These are phyloP conservation scores for Dermochelys coriacea DNA, from an alignment of 2,797 vertebrate species.

Conservation along the genomic window DNA sequence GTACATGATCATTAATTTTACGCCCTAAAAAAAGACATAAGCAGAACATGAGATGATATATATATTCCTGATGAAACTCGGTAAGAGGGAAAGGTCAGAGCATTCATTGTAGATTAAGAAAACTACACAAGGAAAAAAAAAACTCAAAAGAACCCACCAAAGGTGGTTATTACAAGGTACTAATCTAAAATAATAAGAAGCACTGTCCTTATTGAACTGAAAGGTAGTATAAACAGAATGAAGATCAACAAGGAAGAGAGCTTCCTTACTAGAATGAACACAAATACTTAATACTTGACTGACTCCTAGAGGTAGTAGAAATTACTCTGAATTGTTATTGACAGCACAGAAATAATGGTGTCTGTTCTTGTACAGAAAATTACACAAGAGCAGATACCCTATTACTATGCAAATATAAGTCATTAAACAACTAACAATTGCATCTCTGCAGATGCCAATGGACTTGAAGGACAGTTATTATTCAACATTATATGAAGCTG, in stretches of 20 bases:
- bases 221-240: neutral
- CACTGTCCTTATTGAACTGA: neutral
- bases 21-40: neutral
- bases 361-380: conserved; percentile 69
- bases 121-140: neutral
- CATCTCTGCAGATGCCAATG: conserved; percentile 69
- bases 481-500: conserved; percentile 60
- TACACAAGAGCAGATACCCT: conserved; percentile 62
- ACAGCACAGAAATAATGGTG: conserved; percentile 59
- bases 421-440: conserved; percentile 76
- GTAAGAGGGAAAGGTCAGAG: neutral
- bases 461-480: conserved; percentile 67
- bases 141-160: neutral
- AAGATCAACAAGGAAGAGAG: conserved; percentile 9
- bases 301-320: conserved; percentile 48
- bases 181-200: neutral
- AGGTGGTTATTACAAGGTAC: neutral
- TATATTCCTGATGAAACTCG: neutral
- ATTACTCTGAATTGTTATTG: conserved; percentile 65
- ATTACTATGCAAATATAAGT: conserved; percentile 80
- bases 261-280: conserved; percentile 26
- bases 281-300: conserved; percentile 60
- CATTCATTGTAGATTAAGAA: neutral
- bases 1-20: neutral
- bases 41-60: neutral